Evolutionary conservation across 2,797 vertebrate species (phyloP).

Genomic region (Alcedo quadribrachys): DNA sequence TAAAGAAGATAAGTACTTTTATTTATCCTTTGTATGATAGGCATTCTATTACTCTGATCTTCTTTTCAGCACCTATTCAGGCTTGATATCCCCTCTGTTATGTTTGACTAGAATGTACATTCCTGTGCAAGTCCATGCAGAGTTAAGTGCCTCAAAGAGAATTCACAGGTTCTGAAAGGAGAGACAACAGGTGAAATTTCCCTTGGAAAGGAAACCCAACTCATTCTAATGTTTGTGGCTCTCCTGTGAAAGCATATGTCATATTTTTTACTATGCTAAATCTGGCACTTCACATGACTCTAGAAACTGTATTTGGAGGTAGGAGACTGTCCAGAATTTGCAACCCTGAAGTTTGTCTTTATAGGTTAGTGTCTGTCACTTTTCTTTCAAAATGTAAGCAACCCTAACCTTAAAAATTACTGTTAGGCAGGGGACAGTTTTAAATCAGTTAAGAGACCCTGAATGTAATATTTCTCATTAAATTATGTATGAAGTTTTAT

Average conservation of each 20-base stretch:
- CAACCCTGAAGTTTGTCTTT: background rate
- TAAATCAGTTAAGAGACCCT: background rate
- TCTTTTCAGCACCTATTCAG: background rate
- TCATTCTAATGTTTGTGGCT: background rate
- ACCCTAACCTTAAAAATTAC: background rate
- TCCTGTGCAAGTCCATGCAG: background rate
- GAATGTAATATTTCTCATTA: background rate
- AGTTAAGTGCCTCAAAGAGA: background rate
- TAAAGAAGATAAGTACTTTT: background rate
- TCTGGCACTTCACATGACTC: background rate
- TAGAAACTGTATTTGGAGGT: background rate
- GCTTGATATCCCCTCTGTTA: background rate
- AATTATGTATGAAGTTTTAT: background rate
- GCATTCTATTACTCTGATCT: background rate
- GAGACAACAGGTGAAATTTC: background rate
- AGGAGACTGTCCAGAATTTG: background rate
- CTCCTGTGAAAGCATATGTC: background rate
- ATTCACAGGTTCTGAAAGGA: background rate
- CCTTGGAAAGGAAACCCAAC: background rate
- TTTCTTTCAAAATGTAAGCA: slow-evolving; percentile 11
- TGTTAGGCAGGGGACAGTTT: background rate
- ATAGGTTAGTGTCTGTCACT: background rate
- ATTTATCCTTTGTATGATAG: background rate
- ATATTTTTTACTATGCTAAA: background rate
- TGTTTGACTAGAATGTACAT: background rate